These are phyloP conservation scores for Stichodactyla helianthus DNA, from an alignment of 64 coral and sea anemone genomes.

Conservation along the genomic window DNA sequence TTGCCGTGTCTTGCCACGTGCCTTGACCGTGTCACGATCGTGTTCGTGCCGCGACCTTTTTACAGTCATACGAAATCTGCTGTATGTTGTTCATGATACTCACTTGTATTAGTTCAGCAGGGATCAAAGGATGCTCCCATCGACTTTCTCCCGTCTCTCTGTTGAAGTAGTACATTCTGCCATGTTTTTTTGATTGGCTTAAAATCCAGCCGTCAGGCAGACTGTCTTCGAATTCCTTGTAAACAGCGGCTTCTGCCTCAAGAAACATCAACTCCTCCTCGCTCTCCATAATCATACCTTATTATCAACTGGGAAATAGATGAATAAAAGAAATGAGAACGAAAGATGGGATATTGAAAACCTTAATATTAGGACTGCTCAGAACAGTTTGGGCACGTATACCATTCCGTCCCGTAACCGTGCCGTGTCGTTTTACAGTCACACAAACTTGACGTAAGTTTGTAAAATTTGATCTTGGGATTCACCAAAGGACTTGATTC, in stretches of 20 bases:
- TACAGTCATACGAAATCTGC: neutral
- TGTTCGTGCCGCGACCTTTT: neutral
- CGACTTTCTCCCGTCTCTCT: conserved; percentile 67
- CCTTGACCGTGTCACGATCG: neutral
- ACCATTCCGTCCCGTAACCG: no score
- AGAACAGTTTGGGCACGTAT: no score
- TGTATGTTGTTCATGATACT: neutral
- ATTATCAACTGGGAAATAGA: neutral
- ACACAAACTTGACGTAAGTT: no score
- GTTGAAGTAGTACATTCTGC: conserved; percentile 80
- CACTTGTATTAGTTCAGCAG: conserved; percentile 39
- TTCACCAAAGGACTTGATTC: no score
- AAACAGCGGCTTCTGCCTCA: conserved; percentile 25
- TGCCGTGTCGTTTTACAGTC: no score
- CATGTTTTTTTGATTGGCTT: conserved; percentile 70
- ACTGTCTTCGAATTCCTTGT: conserved; percentile 61
- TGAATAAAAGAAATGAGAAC: neutral
- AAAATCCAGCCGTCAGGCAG: conserved; percentile 80
- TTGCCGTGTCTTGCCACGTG: no score
- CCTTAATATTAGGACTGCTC: no score
- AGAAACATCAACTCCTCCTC: conserved; percentile 6
- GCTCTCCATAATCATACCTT: neutral
- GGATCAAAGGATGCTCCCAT: conserved; percentile 76
- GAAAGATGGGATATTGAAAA: neutral
- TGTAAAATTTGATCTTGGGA: no score